phyloP scores from a whole-genome alignment of 64 coral and sea anemone species.

The Actinia tenebrosa region DNA sequence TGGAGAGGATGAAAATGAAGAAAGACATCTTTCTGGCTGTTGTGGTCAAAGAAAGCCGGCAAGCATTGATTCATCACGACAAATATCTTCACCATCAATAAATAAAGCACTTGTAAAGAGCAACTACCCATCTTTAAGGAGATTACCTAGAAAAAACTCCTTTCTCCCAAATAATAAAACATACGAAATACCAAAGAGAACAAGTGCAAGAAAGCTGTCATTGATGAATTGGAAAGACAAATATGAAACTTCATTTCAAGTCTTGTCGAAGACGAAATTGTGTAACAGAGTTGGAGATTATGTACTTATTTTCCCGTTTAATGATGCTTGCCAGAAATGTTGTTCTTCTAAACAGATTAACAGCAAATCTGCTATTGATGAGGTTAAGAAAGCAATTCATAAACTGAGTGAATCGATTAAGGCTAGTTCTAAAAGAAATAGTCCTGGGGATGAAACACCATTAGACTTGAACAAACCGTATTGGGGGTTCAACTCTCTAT shows the following conservation, averaged over 20 bases:
- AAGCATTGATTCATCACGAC: not conserved
- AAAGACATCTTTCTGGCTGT: not conserved
- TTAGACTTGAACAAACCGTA: constrained; percentile 8
- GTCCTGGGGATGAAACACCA: not conserved
- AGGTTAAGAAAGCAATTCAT: constrained; percentile 19
- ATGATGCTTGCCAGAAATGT: constrained; percentile 16
- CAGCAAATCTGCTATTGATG: constrained; percentile 6
- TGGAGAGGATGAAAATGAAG: not conserved
- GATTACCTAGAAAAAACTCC: not conserved
- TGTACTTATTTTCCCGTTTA: constrained; percentile 10
- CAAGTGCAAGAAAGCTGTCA: not conserved
- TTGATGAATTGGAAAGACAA: not conserved
- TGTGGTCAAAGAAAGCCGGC: not conserved
- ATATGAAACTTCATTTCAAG: not conserved
- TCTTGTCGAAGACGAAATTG: not conserved
- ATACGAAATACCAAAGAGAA: not conserved
- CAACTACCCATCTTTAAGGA: not conserved
- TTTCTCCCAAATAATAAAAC: not conserved
- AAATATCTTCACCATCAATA: not conserved
- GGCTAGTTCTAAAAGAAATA: not conserved
- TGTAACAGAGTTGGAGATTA: constrained; percentile 12
- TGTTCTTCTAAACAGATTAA: constrained; percentile 1
- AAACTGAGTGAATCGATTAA: not conserved
- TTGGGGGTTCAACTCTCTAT: constrained; percentile 4
- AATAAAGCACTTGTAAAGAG: not conserved